Evolutionary conservation across 2,797 vertebrate genomes (phyloP), one percentile per base, ranked within the genome.

Genomic region (Tenualosa ilisha): DNA sequence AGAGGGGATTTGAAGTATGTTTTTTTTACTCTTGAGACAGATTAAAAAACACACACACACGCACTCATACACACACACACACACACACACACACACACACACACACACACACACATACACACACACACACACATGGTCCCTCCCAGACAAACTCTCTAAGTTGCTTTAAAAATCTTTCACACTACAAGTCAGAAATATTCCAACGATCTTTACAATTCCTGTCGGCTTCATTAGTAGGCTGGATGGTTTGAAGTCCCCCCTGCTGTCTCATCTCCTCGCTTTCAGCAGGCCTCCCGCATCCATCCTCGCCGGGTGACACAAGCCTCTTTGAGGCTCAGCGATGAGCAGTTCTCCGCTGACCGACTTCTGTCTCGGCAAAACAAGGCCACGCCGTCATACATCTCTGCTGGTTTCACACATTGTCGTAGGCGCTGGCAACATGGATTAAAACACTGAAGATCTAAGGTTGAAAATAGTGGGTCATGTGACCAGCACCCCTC

Each of bases 401-500:
- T n/a, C n/a, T n/a, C n/a, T 6, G 6, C 59, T 63, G n/a, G 22
- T 26, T n/a, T 24, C 8, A 20, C 20, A n/a, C 59, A 63, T 63
- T 5, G n/a, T 6, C n/a, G 24, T n/a, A 24, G 59, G 8, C 59
- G 7, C 22, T n/a, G 22, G 17, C 15, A 20, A 59, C 15, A 20
- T n/a, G 7, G n/a, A 24, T 0, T 68, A 15, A 37, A 31, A 31
- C 11, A 12, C 26, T 31, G 22, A 13, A 5, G 26, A 68, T 31
- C 31, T 26, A 68, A 1, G 63, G 9, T 31, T 15, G 24, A 68
- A 68, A 4, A 31, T 11, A 49, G 24, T 13, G 89, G 89, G 59
- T 24, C 90, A 90, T 91, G 92, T 89, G 91, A 61, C 82, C 13
- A 12, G 2, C 9, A 9, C 1, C 4, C 22, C n/a, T 87, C 91